Base-by-base conservation (phyloP, 2,888 invertebrate genomes). In the Tiliacea aurago region DNA sequence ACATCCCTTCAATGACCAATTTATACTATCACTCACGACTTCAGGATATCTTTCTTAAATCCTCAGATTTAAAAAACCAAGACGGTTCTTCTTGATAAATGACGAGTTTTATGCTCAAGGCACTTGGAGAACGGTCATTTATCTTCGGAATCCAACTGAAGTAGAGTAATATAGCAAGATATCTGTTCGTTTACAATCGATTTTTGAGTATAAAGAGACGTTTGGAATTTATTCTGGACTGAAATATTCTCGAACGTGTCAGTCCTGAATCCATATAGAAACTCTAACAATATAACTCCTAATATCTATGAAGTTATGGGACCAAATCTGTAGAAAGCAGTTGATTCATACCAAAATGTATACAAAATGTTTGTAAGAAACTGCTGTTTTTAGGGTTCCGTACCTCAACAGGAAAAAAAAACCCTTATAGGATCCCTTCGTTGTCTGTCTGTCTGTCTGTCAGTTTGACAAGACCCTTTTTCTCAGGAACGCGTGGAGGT, bases 11-110 rank as follows among this genome's bases (percentile, higher is more conserved):
- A 76, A 43, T 15, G 4, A n/a, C 4, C 28, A 9, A 41, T 73
- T 55, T 47, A 41, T 18, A 56, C 33, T 1, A 11, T 23, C 41
- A 43, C 41, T 45, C 33, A 49, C 4, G 28, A 43, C 23, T 20
- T 78, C 33, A 20, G 7, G 23, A 47, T 28, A n/a, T 41, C 20
- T 20, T 41, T 61, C 10, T 15, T 15, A 23, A 80, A 74, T 23
- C 33, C 33, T 23, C 11, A 47, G 64, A 33, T 76, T 72, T 33
- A 76, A 47, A 59, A 66, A 73, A 41, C 23, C 20, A 3, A 61
- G 47, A 74, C 47, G 33, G 45, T 64, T 59, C 56, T 23, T 58
- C 45, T 18, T 72, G 79, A 80, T 83, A 62, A 83, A 80, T 72
- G 55, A 41, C 47, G 53, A 45, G 59, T 53, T 79, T 69, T 64